These are phyloP conservation scores for Mellilla xanthometata DNA, from an alignment of 2,888 invertebrate genomes.

Conservation along the genomic window DNA sequence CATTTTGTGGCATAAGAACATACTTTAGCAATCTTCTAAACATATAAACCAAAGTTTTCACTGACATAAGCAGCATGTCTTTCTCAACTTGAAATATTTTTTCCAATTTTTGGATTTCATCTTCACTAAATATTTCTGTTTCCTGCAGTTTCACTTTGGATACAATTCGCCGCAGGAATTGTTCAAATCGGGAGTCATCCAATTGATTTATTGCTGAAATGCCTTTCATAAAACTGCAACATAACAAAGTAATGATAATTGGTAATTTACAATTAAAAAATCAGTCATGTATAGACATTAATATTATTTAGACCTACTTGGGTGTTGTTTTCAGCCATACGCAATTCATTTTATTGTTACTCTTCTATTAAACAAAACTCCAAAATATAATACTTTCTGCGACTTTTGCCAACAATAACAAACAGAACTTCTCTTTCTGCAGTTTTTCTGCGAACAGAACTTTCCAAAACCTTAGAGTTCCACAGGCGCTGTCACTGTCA, in stretches of 20 bases:
- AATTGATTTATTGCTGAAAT: constrained; percentile 56
- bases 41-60: constrained; percentile 64
- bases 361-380: too few relatives aligned
- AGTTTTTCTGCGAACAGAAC: too few relatives aligned
- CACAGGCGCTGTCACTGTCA: too few relatives aligned
- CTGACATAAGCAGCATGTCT: constrained; percentile 52
- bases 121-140: constrained; percentile 63
- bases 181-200: constrained; percentile 66
- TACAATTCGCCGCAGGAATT: constrained; percentile 63
- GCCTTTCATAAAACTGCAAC: constrained; percentile 63
- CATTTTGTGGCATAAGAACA: constrained; percentile 68
- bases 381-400: too few relatives aligned
- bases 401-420: too few relatives aligned
- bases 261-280: too few relatives aligned
- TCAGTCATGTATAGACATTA: too few relatives aligned
- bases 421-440: too few relatives aligned
- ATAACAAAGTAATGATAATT: too few relatives aligned
- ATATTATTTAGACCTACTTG: too few relatives aligned
- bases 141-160: constrained; percentile 58
- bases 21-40: constrained; percentile 64
- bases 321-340: constrained; percentile 51
- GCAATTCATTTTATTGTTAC: constrained; percentile 45
- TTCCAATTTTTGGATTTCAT: constrained; percentile 61
- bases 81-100: constrained; percentile 63
- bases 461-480: too few relatives aligned